Evolutionary conservation across 1,140 invertebrate species (phyloP).

Genomic region (Diprion similis): DNA sequence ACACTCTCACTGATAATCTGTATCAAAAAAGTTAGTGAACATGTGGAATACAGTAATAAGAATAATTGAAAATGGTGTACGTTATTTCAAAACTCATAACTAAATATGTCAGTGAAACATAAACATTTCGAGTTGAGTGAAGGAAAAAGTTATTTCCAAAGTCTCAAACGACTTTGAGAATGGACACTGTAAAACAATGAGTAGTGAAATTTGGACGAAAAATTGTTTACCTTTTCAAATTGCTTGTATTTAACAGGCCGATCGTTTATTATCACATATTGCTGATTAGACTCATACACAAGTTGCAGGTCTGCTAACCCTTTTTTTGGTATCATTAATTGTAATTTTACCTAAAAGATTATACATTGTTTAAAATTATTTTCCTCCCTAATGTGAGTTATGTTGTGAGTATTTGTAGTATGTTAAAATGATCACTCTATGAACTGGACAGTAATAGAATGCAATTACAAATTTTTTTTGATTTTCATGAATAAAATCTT

Average conservation of each 20-base stretch:
- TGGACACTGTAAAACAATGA: no score
- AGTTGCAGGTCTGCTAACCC: slow-evolving; percentile 44
- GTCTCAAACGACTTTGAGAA: no score
- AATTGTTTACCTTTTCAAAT: slow-evolving; percentile 63
- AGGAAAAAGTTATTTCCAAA: no score
- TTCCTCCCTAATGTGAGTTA: no score
- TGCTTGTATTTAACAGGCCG: slow-evolving; percentile 66
- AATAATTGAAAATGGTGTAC: slow-evolving; percentile 17
- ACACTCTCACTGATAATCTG: slow-evolving; percentile 56
- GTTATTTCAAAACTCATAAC: slow-evolving; percentile 14
- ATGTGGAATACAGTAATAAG: slow-evolving; percentile 22
- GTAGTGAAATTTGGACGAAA: slow-evolving; percentile 11
- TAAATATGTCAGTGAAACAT: not conserved
- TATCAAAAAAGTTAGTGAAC: not conserved
- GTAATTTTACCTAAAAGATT: slow-evolving; percentile 49
- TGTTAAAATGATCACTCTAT: no score
- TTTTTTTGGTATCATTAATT: slow-evolving; percentile 61
- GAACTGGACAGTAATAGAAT: no score
- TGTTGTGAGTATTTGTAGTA: no score
- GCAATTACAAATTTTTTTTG: no score
- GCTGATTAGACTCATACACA: slow-evolving; percentile 47
- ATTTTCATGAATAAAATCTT: no score
- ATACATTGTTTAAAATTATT: no score
- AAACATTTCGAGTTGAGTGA: no score
- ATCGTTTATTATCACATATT: slow-evolving; percentile 65